Evolutionary conservation across 37 sponge, comb jelly and placozoan genomes (phyloP).

Genomic region (Spongilla lacustris): DNA sequence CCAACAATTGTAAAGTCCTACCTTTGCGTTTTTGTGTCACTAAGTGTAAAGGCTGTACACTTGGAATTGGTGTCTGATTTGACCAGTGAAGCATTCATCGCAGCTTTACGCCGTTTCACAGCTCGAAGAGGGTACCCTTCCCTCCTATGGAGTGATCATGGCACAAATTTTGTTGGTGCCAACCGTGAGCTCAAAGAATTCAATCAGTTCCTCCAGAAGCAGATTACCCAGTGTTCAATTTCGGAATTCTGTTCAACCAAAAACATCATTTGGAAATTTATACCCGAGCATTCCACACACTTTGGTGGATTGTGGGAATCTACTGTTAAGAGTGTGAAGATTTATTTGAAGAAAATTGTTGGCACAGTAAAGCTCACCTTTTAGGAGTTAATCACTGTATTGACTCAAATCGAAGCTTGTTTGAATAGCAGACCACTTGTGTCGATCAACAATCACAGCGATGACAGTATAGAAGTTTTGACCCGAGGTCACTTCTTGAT

Average conservation of each 20-base stretch:
- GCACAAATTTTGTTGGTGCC: slow-evolving; percentile 47
- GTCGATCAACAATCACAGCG: slow-evolving; percentile 17
- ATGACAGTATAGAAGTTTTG: slow-evolving; percentile 33
- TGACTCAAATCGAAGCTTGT: slow-evolving; percentile 38
- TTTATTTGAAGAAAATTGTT: not conserved
- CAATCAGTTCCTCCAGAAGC: not conserved
- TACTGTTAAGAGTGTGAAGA: slow-evolving; percentile 15
- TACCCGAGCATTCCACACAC: slow-evolving; percentile 33
- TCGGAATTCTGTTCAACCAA: slow-evolving; percentile 20
- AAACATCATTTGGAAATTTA: slow-evolving; percentile 20
- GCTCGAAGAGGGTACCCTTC: slow-evolving; percentile 21
- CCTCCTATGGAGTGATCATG: slow-evolving; percentile 33
- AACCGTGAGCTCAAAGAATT: slow-evolving; percentile 30
- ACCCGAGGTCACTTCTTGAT: slow-evolving; percentile 51
- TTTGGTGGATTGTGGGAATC: slow-evolving; percentile 40
- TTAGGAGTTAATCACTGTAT: slow-evolving; percentile 33
- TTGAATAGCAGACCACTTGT: slow-evolving; percentile 43
- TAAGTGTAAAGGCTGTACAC: slow-evolving; percentile 18
- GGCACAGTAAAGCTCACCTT: slow-evolving; percentile 24
- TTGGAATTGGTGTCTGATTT: slow-evolving; percentile 38
- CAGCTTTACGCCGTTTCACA: slow-evolving; percentile 29
- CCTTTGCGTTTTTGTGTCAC: slow-evolving; percentile 44
- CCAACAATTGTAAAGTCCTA: slow-evolving; percentile 20
- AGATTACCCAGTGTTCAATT: slow-evolving; percentile 16
- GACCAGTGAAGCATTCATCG: slow-evolving; percentile 39